Evolutionary conservation across 2,113 vertebrate genomes (phyloP).

Genomic region (Anseranas semipalmata): DNA sequence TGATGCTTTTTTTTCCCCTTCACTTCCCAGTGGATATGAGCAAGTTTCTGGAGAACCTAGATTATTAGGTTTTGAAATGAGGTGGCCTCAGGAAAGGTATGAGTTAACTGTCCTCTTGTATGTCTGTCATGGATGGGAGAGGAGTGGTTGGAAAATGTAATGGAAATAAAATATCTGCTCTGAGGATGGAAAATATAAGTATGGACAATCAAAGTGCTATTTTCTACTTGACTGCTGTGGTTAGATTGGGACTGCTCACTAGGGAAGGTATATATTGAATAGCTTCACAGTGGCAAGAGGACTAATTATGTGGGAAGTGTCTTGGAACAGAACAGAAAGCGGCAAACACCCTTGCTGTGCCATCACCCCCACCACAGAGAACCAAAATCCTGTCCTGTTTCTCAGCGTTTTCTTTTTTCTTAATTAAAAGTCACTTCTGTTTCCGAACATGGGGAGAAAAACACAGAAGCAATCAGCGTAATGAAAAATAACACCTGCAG

Average conservation of each 20-base stretch:
- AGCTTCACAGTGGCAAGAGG: background rate
- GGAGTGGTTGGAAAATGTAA: background rate
- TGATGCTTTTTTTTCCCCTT: background rate
- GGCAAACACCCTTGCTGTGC: background rate
- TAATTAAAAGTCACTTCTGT: background rate
- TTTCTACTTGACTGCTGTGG: background rate
- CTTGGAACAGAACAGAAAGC: background rate
- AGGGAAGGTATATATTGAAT: background rate
- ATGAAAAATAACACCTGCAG: background rate
- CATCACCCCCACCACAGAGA: background rate
- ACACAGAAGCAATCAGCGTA: background rate
- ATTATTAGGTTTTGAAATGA: background rate
- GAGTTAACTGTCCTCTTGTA: background rate
- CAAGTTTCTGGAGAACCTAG: background rate
- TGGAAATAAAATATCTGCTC: background rate
- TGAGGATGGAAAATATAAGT: conserved; percentile 5
- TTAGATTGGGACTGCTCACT: background rate
- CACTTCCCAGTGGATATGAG: background rate
- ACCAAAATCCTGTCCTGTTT: background rate
- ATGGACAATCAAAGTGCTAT: background rate
- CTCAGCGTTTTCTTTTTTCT: background rate
- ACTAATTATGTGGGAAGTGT: background rate
- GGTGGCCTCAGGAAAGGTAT: background rate
- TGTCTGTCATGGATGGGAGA: background rate
- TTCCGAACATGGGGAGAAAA: background rate